Conservation (phyloP, 1,140 invertebrate genomes). For the Lethrus apterus region DNA sequence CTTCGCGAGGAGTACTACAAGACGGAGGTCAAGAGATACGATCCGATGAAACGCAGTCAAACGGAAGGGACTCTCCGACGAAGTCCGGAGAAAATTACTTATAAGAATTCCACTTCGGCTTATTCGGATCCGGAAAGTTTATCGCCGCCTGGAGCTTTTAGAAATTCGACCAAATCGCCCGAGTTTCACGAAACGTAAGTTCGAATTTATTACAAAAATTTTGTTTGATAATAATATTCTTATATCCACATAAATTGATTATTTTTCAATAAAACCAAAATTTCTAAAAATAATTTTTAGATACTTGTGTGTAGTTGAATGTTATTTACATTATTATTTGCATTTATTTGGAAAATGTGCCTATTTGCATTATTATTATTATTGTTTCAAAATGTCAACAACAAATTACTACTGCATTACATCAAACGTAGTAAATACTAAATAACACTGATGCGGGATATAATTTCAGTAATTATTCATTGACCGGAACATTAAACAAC, state of each 20-base stretch:
- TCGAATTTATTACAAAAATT: not conserved
- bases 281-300: not conserved
- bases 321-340: not conserved
- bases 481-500: too few relatives aligned
- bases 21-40: conserved; percentile 32
- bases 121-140: conserved; percentile 39
- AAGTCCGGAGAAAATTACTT: conserved; percentile 29
- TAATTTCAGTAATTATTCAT: too few relatives aligned
- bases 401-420: too few relatives aligned
- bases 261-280: not conserved
- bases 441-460: too few relatives aligned
- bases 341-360: too few relatives aligned
- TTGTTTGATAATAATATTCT: not conserved
- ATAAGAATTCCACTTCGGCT: conserved; percentile 27
- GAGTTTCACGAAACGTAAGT: conserved; percentile 45
- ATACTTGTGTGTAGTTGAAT: not conserved
- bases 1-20: conserved; percentile 33
- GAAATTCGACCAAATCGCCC: conserved; percentile 37
- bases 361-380: too few relatives aligned
- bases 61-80: conserved; percentile 35
- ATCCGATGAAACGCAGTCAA: conserved; percentile 36
- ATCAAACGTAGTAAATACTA: too few relatives aligned
- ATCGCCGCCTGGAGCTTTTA: conserved; percentile 36
- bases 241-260: not conserved
- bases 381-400: too few relatives aligned